phyloP scores from a whole-genome alignment of 2,888 invertebrate genomes.

The Lottia scabra region DNA sequence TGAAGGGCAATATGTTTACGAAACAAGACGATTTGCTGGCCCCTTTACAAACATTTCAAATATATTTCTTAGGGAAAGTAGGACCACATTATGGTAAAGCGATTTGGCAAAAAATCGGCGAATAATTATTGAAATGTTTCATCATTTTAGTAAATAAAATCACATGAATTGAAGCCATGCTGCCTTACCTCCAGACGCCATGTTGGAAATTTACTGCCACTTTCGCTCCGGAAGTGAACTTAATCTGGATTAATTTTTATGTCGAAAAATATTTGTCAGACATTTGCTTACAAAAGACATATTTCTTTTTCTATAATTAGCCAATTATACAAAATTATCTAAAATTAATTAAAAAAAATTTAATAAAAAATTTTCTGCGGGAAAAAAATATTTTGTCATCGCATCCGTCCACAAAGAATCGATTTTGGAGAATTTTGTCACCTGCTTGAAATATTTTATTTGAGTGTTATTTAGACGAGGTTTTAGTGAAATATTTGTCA shows the following conservation, averaged over 20 bases:
- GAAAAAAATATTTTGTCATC: slow-evolving; percentile 27
- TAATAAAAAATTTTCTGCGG: background rate
- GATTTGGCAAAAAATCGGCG: background rate
- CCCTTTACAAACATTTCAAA: no score
- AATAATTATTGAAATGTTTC: background rate
- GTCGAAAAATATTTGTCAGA: no score
- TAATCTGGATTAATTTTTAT: no score
- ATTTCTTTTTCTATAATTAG: no score
- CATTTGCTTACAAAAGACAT: no score
- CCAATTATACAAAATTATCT: background rate
- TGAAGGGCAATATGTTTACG: no score
- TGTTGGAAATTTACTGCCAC: slow-evolving; percentile 35
- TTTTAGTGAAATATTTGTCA: no score
- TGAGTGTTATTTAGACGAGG: no score
- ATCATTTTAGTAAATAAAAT: background rate
- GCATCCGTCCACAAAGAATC: slow-evolving; percentile 57
- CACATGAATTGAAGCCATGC: slow-evolving; percentile 32
- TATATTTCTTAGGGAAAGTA: no score
- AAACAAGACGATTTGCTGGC: no score
- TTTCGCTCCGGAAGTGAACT: slow-evolving; percentile 8
- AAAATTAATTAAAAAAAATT: background rate
- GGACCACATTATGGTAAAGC: no score
- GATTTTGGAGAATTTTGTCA: background rate
- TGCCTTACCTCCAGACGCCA: slow-evolving; percentile 54
- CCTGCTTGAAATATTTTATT: background rate